These are phyloP conservation scores for Calliphora vomitoria DNA, from an alignment of 2,888 invertebrate genomes.

Conservation along the genomic window DNA sequence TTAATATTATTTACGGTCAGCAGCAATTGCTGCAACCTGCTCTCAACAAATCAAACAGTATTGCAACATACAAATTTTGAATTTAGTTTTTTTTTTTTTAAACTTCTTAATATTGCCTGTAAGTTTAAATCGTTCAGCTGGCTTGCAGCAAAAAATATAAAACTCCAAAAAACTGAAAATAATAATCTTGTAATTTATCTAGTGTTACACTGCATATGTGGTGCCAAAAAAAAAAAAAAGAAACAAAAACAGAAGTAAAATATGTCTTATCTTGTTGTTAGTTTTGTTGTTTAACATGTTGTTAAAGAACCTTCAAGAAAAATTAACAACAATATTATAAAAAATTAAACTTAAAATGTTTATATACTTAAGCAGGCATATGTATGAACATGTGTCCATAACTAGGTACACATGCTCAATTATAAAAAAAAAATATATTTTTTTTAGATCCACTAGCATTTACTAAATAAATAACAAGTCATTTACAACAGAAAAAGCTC, in stretches of 20 bases:
- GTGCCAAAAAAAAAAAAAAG: constrained; percentile 31
- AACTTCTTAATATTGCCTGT: constrained; percentile 45
- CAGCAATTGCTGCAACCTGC: constrained; percentile 1
- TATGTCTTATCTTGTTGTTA: constrained; percentile 57
- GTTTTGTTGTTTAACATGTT: constrained; percentile 63
- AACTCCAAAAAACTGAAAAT: background rate
- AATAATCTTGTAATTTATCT: constrained; percentile 17
- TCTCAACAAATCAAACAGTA: constrained; percentile 14
- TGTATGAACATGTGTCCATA: constrained; percentile 15
- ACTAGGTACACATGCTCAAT: constrained; percentile 23
- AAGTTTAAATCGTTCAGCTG: background rate
- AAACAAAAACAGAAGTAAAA: constrained; percentile 20
- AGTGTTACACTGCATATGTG: constrained; percentile 12
- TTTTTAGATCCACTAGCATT: constrained; percentile 4
- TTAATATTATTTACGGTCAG: constrained; percentile 8
- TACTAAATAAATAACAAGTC: constrained; percentile 61
- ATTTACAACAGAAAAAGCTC: constrained; percentile 28
- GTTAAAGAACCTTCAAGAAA: constrained; percentile 63
- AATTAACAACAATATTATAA: constrained; percentile 66
- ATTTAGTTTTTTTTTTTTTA: constrained; percentile 5
- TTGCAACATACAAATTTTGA: constrained; percentile 36
- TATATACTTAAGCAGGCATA: constrained; percentile 3
- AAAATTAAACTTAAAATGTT: constrained; percentile 43
- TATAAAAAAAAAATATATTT: constrained; percentile 30
- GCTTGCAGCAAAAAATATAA: background rate